Evolutionary conservation across 2,113 vertebrate species (phyloP).

Genomic region (Platysternon megacephalum): DNA sequence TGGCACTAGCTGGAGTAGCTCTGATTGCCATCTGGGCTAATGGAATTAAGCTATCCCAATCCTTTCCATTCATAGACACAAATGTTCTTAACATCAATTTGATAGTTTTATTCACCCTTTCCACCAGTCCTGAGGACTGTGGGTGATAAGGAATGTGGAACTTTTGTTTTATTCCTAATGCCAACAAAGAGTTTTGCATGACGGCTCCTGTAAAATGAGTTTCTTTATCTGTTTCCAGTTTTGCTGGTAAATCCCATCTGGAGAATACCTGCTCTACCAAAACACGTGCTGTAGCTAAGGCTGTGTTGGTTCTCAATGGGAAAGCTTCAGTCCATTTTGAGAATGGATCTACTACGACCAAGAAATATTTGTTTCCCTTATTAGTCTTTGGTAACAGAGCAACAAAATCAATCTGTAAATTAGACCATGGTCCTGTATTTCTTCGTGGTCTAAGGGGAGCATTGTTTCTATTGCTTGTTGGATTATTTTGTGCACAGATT

Average conservation of each 20-base stretch:
- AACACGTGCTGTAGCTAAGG: constrained; percentile 44
- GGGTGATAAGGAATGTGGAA: neutral
- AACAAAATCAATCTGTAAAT: constrained; percentile 65
- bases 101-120: too few relatives aligned
- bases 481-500: constrained; percentile 14
- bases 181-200: constrained; percentile 61
- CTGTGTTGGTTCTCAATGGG: constrained; percentile 57
- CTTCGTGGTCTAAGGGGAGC: constrained; percentile 39
- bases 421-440: constrained; percentile 41
- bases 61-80: constrained; percentile 55
- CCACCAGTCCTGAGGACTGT: too few relatives aligned
- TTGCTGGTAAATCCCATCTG: constrained; percentile 51
- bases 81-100: constrained; percentile 39
- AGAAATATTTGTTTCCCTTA: constrained; percentile 59
- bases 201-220: constrained; percentile 62
- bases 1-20: constrained; percentile 25
- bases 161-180: constrained; percentile 55
- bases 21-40: constrained; percentile 61
- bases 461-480: neutral
- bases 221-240: constrained; percentile 55
- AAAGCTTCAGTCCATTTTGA: constrained; percentile 65
- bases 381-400: constrained; percentile 36
- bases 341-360: constrained; percentile 49
- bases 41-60: constrained; percentile 51
- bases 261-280: constrained; percentile 67